Conservation (phyloP, 2,888 invertebrate species). For the Drosophila maculinotata region DNA sequence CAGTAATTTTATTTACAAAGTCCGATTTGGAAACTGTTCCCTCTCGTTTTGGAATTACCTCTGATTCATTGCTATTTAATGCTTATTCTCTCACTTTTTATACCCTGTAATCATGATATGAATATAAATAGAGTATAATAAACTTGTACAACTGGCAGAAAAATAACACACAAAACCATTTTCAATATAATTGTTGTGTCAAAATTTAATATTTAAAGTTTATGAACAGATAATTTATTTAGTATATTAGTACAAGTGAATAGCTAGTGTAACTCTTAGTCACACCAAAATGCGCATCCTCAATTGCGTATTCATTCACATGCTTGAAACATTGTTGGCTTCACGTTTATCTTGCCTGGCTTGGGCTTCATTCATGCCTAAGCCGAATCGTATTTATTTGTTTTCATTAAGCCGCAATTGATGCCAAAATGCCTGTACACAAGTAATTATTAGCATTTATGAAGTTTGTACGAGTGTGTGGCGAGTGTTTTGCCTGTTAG, state of each 20-base stretch:
- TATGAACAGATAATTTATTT: too few relatives aligned
- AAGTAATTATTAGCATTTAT: conserved; percentile 66
- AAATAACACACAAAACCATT: too few relatives aligned
- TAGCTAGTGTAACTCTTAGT: conserved; percentile 9
- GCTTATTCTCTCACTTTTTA: conserved; percentile 14
- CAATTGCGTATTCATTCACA: conserved; percentile 37
- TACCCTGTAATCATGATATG: not conserved
- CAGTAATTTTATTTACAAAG: not conserved
- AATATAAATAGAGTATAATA: too few relatives aligned
- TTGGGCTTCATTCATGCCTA: conserved; percentile 43
- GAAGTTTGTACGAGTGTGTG: conserved; percentile 35
- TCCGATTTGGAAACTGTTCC: not conserved
- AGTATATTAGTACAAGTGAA: too few relatives aligned
- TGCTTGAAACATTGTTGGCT: conserved; percentile 22
- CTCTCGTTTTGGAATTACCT: not conserved
- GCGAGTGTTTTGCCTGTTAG: conserved; percentile 60
- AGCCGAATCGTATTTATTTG: conserved; percentile 66
- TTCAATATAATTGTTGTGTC: too few relatives aligned
- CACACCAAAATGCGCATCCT: conserved; percentile 4
- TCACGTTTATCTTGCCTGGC: conserved; percentile 40
- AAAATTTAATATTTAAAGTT: too few relatives aligned
- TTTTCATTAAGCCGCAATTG: conserved; percentile 72
- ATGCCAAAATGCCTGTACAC: conserved; percentile 66
- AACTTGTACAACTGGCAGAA: too few relatives aligned
- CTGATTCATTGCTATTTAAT: not conserved